Evolutionary conservation across 2,797 vertebrate genomes (phyloP).

Genomic region (Phaenicophaeus curvirostris): DNA sequence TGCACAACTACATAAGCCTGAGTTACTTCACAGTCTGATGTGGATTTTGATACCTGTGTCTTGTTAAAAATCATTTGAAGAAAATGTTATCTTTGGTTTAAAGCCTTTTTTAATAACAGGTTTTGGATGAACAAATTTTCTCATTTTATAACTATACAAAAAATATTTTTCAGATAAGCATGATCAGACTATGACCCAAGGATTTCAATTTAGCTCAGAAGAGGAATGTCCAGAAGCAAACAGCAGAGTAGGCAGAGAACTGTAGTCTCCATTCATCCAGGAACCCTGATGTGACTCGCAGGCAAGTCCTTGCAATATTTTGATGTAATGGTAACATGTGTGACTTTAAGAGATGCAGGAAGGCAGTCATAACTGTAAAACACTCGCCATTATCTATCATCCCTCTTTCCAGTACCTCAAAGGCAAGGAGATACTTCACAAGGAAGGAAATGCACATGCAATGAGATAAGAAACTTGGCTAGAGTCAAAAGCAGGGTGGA

Average conservation of each 20-base stretch:
- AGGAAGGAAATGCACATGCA: background rate
- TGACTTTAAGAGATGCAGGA: background rate
- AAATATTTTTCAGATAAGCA: background rate
- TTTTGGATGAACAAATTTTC: background rate
- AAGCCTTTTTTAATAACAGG: background rate
- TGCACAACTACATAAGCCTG: background rate
- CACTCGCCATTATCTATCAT: background rate
- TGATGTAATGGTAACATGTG: background rate
- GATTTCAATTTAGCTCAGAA: conserved; percentile 10
- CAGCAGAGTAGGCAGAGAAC: background rate
- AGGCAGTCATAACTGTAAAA: background rate
- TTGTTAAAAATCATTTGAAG: background rate
- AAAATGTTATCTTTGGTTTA: background rate
- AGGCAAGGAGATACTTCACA: background rate
- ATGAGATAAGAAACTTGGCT: background rate
- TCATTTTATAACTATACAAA: background rate
- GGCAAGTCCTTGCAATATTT: background rate
- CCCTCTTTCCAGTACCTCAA: background rate
- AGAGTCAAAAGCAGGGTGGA: background rate
- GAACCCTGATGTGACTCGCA: background rate
- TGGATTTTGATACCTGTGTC: background rate
- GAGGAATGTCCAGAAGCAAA: background rate
- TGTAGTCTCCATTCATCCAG: background rate
- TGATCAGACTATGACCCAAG: background rate
- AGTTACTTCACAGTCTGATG: background rate